Evolutionary conservation across 2,113 vertebrate genomes (phyloP).

Genomic region (Clarias magur): DNA sequence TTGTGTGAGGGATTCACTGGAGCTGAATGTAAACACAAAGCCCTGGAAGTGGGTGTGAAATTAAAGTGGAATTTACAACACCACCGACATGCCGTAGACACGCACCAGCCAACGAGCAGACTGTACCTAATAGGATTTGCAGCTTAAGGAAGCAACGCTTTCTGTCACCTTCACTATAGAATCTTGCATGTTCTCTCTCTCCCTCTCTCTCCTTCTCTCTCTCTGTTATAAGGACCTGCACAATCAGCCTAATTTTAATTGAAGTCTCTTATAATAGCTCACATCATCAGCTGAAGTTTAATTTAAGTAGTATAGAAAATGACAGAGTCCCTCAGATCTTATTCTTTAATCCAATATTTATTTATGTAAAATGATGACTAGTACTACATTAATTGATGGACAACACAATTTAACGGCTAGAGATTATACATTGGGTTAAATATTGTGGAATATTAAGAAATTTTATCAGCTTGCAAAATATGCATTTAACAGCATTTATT

Average conservation of each 20-base stretch:
- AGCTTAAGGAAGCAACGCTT: constrained; percentile 44
- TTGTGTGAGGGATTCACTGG: constrained; percentile 63
- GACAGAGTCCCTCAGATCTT: neutral
- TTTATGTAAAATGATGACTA: neutral
- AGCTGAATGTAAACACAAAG: constrained; percentile 67
- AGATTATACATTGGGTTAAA: neutral
- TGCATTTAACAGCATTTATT: neutral
- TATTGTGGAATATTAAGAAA: neutral
- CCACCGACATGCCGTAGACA: constrained; percentile 53
- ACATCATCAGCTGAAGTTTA: constrained; percentile 19
- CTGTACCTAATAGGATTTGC: constrained; percentile 63
- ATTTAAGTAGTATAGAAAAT: constrained; percentile 16
- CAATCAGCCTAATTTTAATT: constrained; percentile 26
- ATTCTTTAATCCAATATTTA: neutral
- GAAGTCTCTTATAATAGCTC: constrained; percentile 13
- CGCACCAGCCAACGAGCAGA: constrained; percentile 35
- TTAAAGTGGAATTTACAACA: constrained; percentile 68
- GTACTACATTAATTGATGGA: neutral
- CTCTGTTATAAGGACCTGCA: constrained; percentile 12
- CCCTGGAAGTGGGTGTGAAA: constrained; percentile 70
- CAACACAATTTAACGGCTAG: neutral
- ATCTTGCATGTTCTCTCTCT: constrained; percentile 18
- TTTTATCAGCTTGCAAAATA: neutral
- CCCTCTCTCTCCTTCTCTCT: constrained; percentile 3
- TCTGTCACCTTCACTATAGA: constrained; percentile 43